Conservation (phyloP, 2,888 invertebrate species). For the Sphaerophoria rueppellii region DNA sequence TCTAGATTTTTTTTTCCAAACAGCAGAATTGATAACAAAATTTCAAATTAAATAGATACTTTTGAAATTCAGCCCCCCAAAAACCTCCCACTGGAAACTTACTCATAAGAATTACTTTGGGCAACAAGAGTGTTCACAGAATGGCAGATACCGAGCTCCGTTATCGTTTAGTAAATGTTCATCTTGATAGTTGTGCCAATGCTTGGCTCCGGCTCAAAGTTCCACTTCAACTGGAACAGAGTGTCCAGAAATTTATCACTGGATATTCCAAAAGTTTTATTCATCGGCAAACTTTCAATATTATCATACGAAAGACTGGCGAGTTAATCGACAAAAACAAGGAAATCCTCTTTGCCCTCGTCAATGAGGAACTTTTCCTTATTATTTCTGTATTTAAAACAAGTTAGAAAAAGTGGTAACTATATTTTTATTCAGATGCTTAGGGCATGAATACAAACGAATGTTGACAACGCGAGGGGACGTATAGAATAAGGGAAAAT, state of each 20-base stretch:
- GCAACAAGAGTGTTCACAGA: conserved; percentile 87
- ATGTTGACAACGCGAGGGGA: not conserved
- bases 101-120: conserved; percentile 81
- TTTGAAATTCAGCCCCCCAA: not conserved
- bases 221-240: conserved; percentile 82
- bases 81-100: conserved; percentile 48
- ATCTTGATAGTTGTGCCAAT: conserved; percentile 84
- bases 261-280: conserved; percentile 82
- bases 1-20: conserved; percentile 77
- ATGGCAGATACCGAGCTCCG: conserved; percentile 88
- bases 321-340: conserved; percentile 84
- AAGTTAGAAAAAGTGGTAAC: conserved; percentile 30
- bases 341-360: conserved; percentile 83
- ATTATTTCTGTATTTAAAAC: conserved; percentile 74
- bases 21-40: not conserved
- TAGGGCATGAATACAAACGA: not conserved
- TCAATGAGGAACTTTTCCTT: conserved; percentile 79
- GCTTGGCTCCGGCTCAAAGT: conserved; percentile 84
- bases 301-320: conserved; percentile 85
- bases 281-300: conserved; percentile 84
- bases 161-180: conserved; percentile 84
- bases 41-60: conserved; percentile 43
- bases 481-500: not conserved
- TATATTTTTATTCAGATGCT: conserved; percentile 25
- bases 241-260: conserved; percentile 85